These are phyloP conservation scores for Cylindroiulus punctatus DNA, from an alignment of 2,888 invertebrate species.

Conservation along the genomic window DNA sequence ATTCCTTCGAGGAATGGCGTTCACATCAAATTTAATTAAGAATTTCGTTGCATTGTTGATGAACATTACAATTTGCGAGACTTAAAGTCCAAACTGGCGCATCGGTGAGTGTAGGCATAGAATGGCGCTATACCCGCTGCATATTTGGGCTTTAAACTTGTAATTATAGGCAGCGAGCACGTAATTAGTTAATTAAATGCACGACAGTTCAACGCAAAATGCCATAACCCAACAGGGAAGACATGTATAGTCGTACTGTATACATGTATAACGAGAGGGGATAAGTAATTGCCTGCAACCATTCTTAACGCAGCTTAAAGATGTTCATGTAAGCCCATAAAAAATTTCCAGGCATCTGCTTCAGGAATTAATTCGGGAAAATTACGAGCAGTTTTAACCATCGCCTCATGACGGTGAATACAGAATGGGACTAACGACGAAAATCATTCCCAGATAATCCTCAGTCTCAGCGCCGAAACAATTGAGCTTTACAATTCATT, in stretches of 20 bases:
- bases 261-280: background rate
- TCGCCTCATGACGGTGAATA: background rate
- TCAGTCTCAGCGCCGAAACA: background rate
- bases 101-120: too few species aligned
- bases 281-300: constrained; percentile 31
- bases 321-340: background rate
- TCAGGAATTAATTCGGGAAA: background rate
- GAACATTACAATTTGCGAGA: constrained; percentile 31
- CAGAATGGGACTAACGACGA: background rate
- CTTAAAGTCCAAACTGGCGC: constrained; percentile 1
- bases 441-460: constrained; percentile 26
- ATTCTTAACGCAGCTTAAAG: constrained; percentile 40
- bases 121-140: background rate
- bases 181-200: constrained; percentile 40
- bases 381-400: constrained; percentile 30
- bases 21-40: constrained; percentile 29
- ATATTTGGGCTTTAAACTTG: constrained; percentile 28
- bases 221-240: background rate
- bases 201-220: constrained; percentile 20
- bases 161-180: constrained; percentile 11
- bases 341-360: constrained; percentile 19
- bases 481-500: constrained; percentile 25
- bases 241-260: background rate
- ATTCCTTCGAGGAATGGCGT: constrained; percentile 3
- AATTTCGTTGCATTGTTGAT: constrained; percentile 40